phyloP scores from a whole-genome alignment of 2,113 vertebrate genomes.

The Illadopsis cleaveri region DNA sequence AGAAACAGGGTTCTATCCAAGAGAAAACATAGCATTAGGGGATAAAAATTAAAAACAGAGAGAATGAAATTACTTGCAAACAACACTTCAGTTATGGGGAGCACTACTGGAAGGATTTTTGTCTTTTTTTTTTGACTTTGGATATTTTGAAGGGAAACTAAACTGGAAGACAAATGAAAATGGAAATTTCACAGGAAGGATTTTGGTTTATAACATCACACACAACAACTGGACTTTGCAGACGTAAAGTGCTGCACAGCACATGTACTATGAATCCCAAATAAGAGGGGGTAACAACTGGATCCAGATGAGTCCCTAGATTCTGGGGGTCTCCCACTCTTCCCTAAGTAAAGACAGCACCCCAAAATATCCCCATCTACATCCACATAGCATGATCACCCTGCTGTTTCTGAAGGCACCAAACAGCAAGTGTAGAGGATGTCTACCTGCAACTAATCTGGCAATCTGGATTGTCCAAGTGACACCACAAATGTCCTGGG shows the following conservation, averaged over 20 bases:
- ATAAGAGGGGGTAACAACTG: background rate
- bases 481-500: background rate
- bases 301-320: background rate
- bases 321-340: background rate
- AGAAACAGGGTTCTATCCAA: background rate
- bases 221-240: background rate
- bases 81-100: background rate
- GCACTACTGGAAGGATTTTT: background rate
- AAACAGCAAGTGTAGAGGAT: background rate
- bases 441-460: background rate
- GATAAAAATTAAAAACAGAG: background rate
- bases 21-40: background rate
- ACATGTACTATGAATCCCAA: background rate
- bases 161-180: background rate
- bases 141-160: background rate
- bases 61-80: background rate
- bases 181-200: background rate
- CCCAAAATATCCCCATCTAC: background rate
- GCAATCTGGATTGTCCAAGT: background rate
- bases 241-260: fast-evolving
- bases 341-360: background rate
- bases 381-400: fast-evolving
- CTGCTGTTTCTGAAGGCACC: background rate
- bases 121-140: background rate
- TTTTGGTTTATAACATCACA: background rate